Evolutionary conservation across 2,113 vertebrate species (phyloP).

Genomic region (Plestiodon gilberti): DNA sequence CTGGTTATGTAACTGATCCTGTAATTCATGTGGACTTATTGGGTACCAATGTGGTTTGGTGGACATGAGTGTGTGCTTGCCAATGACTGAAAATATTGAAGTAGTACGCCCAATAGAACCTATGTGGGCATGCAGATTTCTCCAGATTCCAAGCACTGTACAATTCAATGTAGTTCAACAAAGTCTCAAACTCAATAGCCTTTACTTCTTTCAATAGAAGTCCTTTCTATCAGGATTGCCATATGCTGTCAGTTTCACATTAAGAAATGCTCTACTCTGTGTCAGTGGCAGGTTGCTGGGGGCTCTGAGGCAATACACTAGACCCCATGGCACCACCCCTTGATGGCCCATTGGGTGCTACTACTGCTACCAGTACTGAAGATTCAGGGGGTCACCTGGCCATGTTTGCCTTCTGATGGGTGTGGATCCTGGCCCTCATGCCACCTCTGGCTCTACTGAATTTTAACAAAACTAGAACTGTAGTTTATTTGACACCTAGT

Average conservation of each 20-base stretch:
- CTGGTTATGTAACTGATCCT: not conserved
- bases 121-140: not conserved
- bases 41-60: not conserved
- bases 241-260: not conserved
- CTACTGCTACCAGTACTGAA: too few relatives aligned
- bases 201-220: not conserved
- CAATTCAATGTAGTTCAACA: not conserved
- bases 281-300: not conserved
- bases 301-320: too few relatives aligned
- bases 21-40: not conserved
- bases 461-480: not conserved
- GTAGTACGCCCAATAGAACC: not conserved
- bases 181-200: not conserved
- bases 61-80: not conserved
- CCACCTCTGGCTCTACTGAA: too few relatives aligned
- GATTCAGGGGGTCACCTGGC: too few relatives aligned
- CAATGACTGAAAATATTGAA: not conserved
- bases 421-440: too few relatives aligned
- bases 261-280: not conserved
- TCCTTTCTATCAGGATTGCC: not conserved
- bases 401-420: too few relatives aligned
- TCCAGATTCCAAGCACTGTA: not conserved
- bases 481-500: conserved; percentile 4
- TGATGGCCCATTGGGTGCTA: too few relatives aligned
- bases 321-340: too few relatives aligned